phyloP scores from a whole-genome alignment of 2,113 vertebrate species.

The Cairina moschata region DNA sequence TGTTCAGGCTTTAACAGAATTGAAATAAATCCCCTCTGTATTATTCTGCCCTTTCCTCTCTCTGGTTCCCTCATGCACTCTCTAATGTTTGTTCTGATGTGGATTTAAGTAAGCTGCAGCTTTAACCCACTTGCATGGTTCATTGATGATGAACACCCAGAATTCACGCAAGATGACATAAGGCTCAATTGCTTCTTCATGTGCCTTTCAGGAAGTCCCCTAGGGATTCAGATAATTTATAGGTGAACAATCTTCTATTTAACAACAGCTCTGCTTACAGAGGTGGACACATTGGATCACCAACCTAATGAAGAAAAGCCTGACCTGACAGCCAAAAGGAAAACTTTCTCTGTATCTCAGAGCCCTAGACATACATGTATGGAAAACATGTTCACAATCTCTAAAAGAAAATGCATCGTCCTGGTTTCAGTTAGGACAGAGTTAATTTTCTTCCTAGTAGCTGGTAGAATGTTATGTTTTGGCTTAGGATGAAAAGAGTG shows the following conservation, averaged over 20 bases:
- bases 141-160: constrained; percentile 69
- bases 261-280: not conserved
- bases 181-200: constrained; percentile 74
- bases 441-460: no score
- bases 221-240: constrained; percentile 64
- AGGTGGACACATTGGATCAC: not conserved
- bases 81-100: not conserved
- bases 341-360: constrained; percentile 66
- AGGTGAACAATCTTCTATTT: constrained; percentile 7
- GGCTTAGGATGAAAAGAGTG: no score
- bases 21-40: not conserved
- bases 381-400: constrained; percentile 1
- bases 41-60: not conserved
- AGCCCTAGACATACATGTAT: not conserved
- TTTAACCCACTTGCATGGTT: constrained; percentile 73
- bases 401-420: not conserved
- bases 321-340: constrained; percentile 66
- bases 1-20: not conserved
- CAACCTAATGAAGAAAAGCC: constrained; percentile 54
- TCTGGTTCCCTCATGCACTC: not conserved
- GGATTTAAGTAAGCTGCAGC: not conserved
- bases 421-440: no score
- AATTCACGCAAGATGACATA: constrained; percentile 42
- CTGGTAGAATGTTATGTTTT: no score
- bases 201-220: constrained; percentile 74